phyloP scores from a whole-genome alignment of 2,888 invertebrate species.

The Bibio marci region DNA sequence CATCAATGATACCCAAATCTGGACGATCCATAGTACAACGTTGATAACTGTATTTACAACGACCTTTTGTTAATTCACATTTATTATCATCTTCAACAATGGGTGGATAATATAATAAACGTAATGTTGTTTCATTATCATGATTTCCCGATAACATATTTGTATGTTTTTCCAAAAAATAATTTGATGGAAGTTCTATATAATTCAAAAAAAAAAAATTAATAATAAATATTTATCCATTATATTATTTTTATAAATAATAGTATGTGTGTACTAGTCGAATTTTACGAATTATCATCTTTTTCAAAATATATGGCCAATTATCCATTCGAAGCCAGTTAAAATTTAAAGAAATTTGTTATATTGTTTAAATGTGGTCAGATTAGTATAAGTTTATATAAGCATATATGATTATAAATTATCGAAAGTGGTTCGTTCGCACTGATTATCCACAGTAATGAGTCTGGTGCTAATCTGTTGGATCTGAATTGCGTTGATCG shows the following conservation, averaged over 20 bases:
- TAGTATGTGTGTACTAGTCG: neutral
- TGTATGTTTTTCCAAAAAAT: conserved; percentile 45
- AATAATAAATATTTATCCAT: too few species aligned
- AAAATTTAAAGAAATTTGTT: too few species aligned
- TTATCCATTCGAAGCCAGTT: too few species aligned
- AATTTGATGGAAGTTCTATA: conserved; percentile 39
- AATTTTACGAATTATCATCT: neutral
- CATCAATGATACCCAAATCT: conserved; percentile 24
- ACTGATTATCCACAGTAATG: too few species aligned
- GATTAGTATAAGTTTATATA: too few species aligned
- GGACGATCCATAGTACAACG: conserved; percentile 23
- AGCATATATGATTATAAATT: too few species aligned
- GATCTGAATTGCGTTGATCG: too few species aligned
- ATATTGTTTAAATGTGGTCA: too few species aligned
- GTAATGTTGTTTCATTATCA: conserved; percentile 46
- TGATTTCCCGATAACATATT: conserved; percentile 43
- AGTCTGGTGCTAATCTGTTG: too few species aligned
- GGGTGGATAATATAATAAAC: conserved; percentile 56
- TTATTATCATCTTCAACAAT: conserved; percentile 43
- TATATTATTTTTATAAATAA: neutral
- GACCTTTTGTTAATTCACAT: conserved; percentile 29
- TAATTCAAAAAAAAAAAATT: conserved; percentile 12
- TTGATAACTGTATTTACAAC: conserved; percentile 29
- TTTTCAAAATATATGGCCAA: too few species aligned
- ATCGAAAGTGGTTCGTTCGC: too few species aligned